These are phyloP conservation scores for Solen grandis DNA, from an alignment of 1,140 invertebrate species.

Conservation along the genomic window DNA sequence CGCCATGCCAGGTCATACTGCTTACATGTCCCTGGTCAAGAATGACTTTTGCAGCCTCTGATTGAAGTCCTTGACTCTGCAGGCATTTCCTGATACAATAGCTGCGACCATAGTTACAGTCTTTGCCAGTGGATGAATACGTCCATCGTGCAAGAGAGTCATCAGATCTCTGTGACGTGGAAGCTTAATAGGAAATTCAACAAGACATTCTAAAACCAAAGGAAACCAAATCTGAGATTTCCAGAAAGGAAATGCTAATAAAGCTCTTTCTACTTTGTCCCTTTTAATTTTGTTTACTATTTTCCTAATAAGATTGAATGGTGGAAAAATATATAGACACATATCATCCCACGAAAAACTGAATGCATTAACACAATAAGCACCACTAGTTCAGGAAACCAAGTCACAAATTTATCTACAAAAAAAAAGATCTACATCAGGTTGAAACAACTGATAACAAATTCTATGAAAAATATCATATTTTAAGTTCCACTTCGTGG, in stretches of 20 bases:
- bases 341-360: neutral
- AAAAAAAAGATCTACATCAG: slow-evolving; percentile 18
- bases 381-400: slow-evolving; percentile 8
- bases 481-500: slow-evolving; percentile 19
- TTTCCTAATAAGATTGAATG: neutral
- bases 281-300: neutral
- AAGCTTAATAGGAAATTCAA: neutral
- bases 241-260: neutral
- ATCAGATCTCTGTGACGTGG: neutral
- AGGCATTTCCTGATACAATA: slow-evolving; percentile 15
- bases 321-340: slow-evolving; percentile 30
- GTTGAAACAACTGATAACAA: too few relatives aligned
- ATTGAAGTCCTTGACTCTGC: neutral
- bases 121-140: too few relatives aligned
- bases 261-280: neutral
- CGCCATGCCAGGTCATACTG: slow-evolving; percentile 2
- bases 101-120: neutral
- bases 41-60: neutral
- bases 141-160: neutral
- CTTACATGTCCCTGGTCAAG: neutral
- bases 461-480: too few relatives aligned
- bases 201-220: neutral
- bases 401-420: slow-evolving; percentile 15
- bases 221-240: neutral
- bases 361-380: slow-evolving; percentile 6